Conservation (phyloP, 2,797 vertebrate genomes). For the Oreochromis mossambicus region DNA sequence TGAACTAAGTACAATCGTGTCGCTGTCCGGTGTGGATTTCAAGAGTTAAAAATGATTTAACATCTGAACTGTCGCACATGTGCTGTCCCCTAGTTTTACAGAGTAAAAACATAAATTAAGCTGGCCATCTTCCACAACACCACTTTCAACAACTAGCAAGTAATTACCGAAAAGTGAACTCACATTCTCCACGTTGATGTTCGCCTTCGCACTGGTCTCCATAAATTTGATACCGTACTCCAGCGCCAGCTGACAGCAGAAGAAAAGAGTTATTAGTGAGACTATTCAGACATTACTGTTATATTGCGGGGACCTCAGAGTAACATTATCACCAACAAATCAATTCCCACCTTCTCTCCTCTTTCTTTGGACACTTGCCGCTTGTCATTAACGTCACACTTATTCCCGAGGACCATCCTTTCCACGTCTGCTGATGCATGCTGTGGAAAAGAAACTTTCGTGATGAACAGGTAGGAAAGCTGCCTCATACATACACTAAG, state of each 20-base stretch:
- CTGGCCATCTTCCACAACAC: background rate
- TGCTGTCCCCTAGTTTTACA: background rate
- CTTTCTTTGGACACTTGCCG: slow-evolving; percentile 93
- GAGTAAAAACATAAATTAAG: accelerated
- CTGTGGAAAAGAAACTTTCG: slow-evolving; percentile 50
- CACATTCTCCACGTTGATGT: slow-evolving; percentile 97
- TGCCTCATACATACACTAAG: accelerated
- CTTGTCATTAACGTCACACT: slow-evolving; percentile 96
- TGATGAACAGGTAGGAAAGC: background rate
- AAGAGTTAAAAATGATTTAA: accelerated
- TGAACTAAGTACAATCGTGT: background rate
- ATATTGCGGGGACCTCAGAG: accelerated
- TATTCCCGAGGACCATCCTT: slow-evolving; percentile 97
- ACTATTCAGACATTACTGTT: background rate
- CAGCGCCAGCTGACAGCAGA: slow-evolving; percentile 81
- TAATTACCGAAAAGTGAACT: slow-evolving; percentile 57
- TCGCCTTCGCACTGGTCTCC: slow-evolving; percentile 98
- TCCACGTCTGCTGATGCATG: slow-evolving; percentile 96
- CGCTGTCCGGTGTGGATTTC: background rate
- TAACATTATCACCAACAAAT: background rate
- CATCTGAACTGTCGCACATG: too few relatives aligned
- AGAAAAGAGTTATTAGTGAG: background rate
- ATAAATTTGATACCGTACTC: slow-evolving; percentile 98
- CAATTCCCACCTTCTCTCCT: slow-evolving; percentile 86
- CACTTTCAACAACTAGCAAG: background rate